Evolutionary conservation across 2,888 invertebrate species (phyloP), one percentile per base, ranked within the genome.

Genomic region (Tetragonisca angustula): DNA sequence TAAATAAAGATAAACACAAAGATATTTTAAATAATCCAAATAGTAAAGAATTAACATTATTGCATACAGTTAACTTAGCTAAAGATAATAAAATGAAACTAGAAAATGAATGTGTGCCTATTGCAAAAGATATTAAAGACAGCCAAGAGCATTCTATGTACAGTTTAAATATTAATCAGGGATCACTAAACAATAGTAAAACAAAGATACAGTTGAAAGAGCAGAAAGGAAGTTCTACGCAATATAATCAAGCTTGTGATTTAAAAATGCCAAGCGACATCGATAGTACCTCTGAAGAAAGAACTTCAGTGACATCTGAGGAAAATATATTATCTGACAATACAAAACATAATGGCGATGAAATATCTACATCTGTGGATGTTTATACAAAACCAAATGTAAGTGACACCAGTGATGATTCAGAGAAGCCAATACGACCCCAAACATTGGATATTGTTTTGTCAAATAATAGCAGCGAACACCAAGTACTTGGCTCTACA

Each of bases 361-460:
- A 52, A 21, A 73, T 69, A 71, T 52, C 84, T 62, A 81, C 79
- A 49, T 74, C 69, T 54, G 74, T 73, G 21, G 87, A 91, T 56
- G 36, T 69, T 56, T 78, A 81, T 27, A 24, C 27, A n/a, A 85
- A 78, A 67, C 84, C 90, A 61, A 87, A 87, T 77, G 36, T 83
- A 21, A 81, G 68, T 59, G 90, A 91, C 76, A 85, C 79, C 49
- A 90, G 88, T 65, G 91, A 91, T 32, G 92, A 92, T 83, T 79
- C 73, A 15, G 92, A 93, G 15, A 91, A 92, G 77, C 93, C 93
- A 4, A 50, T 87, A 1, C 91, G 94, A 65, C 94, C 94, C 11
- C 94, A 93, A 87, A 94, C 93, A 49, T 89, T 94, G 50, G 91
- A 94, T 76, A 93, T 94, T 76, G 90, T 92, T 79, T 90, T 92